Percentiles rank a stretch among this genome's conserved stretches.
phyloP scores from a whole-genome alignment of 2,797 vertebrate genomes.

The Rhynchonycteris naso region DNA sequence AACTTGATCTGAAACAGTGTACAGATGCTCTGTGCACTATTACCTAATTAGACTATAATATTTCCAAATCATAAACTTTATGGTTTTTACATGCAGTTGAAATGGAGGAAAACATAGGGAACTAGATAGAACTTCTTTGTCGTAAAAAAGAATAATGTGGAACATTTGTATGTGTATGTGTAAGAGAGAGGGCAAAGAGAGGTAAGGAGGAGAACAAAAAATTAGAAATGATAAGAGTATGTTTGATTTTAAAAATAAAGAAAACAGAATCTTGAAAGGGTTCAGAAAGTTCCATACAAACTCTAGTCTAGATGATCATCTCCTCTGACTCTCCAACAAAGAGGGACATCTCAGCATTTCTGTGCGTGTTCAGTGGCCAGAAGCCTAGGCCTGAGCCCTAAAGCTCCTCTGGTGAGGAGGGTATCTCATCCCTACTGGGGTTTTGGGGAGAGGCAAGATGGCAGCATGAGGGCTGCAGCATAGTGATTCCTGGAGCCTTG shows the following conservation, averaged over 20 bases:
- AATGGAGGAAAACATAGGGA: conserved; percentile 52
- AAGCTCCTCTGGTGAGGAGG: conserved; percentile 53
- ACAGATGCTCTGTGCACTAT: background rate
- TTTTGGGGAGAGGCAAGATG: conserved; percentile 19
- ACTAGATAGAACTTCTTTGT: conserved; percentile 45
- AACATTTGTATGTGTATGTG: background rate
- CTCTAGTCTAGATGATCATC: background rate
- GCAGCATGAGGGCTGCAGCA: background rate
- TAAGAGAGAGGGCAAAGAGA: background rate
- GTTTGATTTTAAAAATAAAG: conserved; percentile 9
- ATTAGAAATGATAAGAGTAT: background rate
- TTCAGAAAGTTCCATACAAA: conserved; percentile 41
- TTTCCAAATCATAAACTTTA: conserved; percentile 50
- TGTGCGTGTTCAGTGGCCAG: background rate
- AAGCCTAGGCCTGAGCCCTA: background rate
- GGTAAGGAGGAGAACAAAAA: background rate
- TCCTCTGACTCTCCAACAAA: background rate
- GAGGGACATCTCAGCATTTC: background rate
- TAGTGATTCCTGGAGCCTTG: background rate
- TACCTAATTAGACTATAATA: conserved; percentile 36
- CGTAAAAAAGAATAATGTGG: background rate
- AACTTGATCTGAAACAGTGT: conserved; percentile 30
- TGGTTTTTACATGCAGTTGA: conserved; percentile 39
- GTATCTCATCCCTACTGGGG: conserved; percentile 74
- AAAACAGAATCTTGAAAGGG: conserved; percentile 31